Evolutionary conservation across 2,797 vertebrate species (phyloP), one percentile per base, ranked within the genome.

Genomic region (Hipposideros larvatus): DNA sequence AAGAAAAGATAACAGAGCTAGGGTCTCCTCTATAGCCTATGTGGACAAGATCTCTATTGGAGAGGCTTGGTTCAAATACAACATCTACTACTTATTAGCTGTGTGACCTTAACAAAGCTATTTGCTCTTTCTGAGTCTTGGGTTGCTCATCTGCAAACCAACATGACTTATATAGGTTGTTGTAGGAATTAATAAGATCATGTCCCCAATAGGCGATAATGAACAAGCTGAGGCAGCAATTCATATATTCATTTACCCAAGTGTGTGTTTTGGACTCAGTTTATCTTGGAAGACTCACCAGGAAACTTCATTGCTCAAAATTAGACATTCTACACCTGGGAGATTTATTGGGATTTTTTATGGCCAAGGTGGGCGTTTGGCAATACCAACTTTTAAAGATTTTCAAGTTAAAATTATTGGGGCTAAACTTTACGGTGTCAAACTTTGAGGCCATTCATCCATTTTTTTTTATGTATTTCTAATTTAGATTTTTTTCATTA

Each of bases 331-430:
- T 91, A 96, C 96, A 92, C 65, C 41, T 97, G 34, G 63, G 59
- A 95, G 59, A 97, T 93, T 96, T 92, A 96, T 59, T 96, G 68
- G 41, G 43, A 59, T 88, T 92, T 66, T 96, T 96, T 75, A 94
- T 73, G 66, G 71, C 80, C 31, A 95, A 92, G 63, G 85, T 95
- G 63, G 74, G 48, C 28, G 13, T 97, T 91, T 92, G 90, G 88
- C 94, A 93, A 53, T 48, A 16, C 53, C 24, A n/a, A 21, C 59
- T 89, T 95, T 87, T 59, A 68, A 77, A 94, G 48, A 26, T 88
- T 96, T 74, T 94, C 83, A 94, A 95, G 95, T 93, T 94, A 94
- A 98, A 97, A 91, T 92, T 90, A 95, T 87, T 85, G 66, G 91
- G 43, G 16, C 2, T 82, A 63, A 26, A 59, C 18, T 85, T 22